These are phyloP conservation scores for Myiagra hebetior DNA, from an alignment of 2,113 vertebrate genomes.

Conservation along the genomic window DNA sequence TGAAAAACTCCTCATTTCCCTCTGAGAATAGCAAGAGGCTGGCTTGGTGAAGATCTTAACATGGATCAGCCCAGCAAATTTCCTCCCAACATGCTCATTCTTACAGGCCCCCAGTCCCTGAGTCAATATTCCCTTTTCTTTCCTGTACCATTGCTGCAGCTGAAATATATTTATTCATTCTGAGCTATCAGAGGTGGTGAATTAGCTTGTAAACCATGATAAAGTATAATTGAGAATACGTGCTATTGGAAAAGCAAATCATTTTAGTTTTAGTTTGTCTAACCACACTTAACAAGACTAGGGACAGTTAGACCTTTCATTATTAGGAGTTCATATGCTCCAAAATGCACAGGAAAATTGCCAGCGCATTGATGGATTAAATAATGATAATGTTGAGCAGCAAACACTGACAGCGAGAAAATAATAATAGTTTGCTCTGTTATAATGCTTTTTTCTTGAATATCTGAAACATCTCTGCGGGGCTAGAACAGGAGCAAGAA, in stretches of 20 bases:
- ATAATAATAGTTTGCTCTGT: conserved; percentile 10
- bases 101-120: neutral
- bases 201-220: conserved; percentile 32
- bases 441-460: neutral
- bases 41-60: neutral
- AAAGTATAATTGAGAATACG: conserved; percentile 44
- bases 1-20: neutral
- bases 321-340: conserved; percentile 59
- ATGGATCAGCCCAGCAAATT: neutral
- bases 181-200: neutral
- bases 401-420: conserved; percentile 29
- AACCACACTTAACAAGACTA: conserved; percentile 49
- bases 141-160: neutral
- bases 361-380: neutral
- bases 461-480: neutral
- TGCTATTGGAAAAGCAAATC: conserved; percentile 38
- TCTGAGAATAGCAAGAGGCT: neutral
- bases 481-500: neutral
- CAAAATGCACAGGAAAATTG: conserved; percentile 43
- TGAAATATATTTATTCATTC: conserved; percentile 14
- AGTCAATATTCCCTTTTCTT: neutral
- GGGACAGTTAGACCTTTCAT: conserved; percentile 55
- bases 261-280: conserved; percentile 53
- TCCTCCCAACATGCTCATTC: neutral
- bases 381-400: conserved; percentile 43